Evolutionary conservation across 1,140 invertebrate species (phyloP), one percentile per base, ranked within the genome.

Genomic region (Cherax quadricarinatus): DNA sequence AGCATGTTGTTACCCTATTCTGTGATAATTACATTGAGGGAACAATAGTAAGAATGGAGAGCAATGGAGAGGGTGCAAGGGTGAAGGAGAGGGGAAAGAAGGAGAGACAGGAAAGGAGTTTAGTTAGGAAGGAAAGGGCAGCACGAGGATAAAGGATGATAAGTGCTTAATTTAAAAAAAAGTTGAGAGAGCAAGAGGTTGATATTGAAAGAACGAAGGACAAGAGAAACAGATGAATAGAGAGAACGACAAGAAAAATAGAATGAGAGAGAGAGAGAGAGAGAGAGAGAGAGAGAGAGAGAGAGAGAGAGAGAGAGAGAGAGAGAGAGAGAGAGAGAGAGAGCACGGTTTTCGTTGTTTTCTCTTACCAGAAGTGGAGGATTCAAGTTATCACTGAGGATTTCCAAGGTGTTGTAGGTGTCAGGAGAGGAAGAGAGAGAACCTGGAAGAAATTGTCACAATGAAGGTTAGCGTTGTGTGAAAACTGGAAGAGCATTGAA

Each of bases 121-220:
- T 5, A 18, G 66, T 12, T 6, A 70, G 14, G 14, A 18, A 70
- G 1, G 14, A 60, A 60, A 16, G 57, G 57, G 16, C 57, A 9
- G 9, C 57, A 60, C 57, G 9, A 60, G 18, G 18, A 70, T 18
- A 21, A 21, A 70, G 66, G 0, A 9, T 70, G 21, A 70, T 18
- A 70, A 70, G 41, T 48, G 79, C 9, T 18, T 12, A 41, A 53
- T 12, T 18, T 5, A 6, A 41, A 53, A 21, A 21, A 41, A 41
- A 41, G 30, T 41, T 41, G 82, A 85, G 83, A 85, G 62, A 70
- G 62, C 30, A 30, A 85, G 83, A 85, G 83, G 62, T 53, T 62
- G 82, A 84, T 53, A 84, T 53, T 62, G 82, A 84, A 53, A 84
- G 85, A 75, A 62, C 30, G 30, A 86, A 84, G 85, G 49, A 66